Base-by-base conservation (phyloP, 1,140 invertebrate species). In the Zaprionus ornatus region DNA sequence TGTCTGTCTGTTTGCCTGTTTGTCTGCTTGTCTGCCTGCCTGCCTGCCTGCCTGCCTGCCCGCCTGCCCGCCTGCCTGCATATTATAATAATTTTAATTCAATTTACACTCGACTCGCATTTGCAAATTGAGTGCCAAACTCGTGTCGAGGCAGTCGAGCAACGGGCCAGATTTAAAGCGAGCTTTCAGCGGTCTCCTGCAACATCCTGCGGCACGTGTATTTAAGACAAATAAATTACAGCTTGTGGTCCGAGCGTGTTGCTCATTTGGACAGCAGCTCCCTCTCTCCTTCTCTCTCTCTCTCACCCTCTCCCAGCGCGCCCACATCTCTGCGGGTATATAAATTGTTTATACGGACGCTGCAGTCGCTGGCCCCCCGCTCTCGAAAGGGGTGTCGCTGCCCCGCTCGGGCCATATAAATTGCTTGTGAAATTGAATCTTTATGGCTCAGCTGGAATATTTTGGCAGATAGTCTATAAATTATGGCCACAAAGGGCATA, bases 401-500 rank as follows among this genome's bases (percentile, higher is more conserved):
- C 64, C 19, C 59, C 40, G 69, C 59, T 61, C 60, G 45, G 45
- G 75, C 80, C 72, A 90, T 90, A 90, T 90, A 90, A 90, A 90
- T 90, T 90, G 85, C 85, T 90, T 90, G 85, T 82, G 85, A 90
- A 90, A 90, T 90, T 90, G 85, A 90, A 90, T 90, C 85, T 90
- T 90, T 90, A 90, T 90, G 85, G 85, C 84, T 90, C 85, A 90
- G 85, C 85, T 90, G 85, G 85, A 90, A 90, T 90, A 90, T 90
- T 90, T 90, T 90, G 85, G 85, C 85, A 90, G 85, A 90, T 90
- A 90, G 85, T 90, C 85, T 90, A 90, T 90, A 90, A 90, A 90
- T 90, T 90, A 90, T 90, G 85, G 86, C 85, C 85, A 85, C 85
- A 88, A 90, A 90, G 85, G 85, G 85, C 85, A 85, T 90, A 76